Evolutionary conservation across 2,113 vertebrate species (phyloP), one percentile per base, ranked within the genome.

Genomic region (Mormyrus iriodes): DNA sequence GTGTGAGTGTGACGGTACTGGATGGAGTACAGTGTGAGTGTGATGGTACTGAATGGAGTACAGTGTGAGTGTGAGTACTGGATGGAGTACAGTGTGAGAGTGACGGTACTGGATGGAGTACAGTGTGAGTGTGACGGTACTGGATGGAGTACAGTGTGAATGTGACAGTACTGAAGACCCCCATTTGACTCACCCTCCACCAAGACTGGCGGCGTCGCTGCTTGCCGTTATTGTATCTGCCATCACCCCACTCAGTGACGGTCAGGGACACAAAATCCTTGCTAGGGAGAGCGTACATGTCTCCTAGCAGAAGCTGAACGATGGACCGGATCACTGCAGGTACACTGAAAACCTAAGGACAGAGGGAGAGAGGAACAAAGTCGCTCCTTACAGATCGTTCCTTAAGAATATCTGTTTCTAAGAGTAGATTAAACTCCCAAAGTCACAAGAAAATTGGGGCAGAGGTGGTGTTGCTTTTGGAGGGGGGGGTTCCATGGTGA

Each of bases 231-330:
- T 96, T 97, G 93, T 97, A 97, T 89, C 93, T 79, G 87, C 92
- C 92, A 49, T 93, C 93, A 90, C 95, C 94, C 49, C 93, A 93
- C 7, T 96, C 93, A 91, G 94, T 94, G 90, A 99, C 95, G 0
- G 96, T 97, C 93, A 99, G 93, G 85, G 97, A 97, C 92, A 99
- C 96, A 93, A 98, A 99, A 92, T 98, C 98, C 92, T 97, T 97
- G 76, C 94, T 95, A 85, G 96, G 94, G 39, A 97, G 93, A 0
- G 96, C 92, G 91, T 96, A 96, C 97, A 97, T 97, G 91, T 89
- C 95, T 92, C 91, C 90, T 88, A 86, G 39, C 7, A 87, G 89
- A 94, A 88, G 51, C 93, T 90, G 89, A 42, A 87, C 5, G 52
- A 35, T 12, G 13, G 51, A 39, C 21, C 2, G 12, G 89, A n/a